A percentile compares a stretch with the other conserved stretches of the same genome.
Evolutionary conservation across 2,888 invertebrate species (phyloP).

Genomic region (Pollenia labialis): DNA sequence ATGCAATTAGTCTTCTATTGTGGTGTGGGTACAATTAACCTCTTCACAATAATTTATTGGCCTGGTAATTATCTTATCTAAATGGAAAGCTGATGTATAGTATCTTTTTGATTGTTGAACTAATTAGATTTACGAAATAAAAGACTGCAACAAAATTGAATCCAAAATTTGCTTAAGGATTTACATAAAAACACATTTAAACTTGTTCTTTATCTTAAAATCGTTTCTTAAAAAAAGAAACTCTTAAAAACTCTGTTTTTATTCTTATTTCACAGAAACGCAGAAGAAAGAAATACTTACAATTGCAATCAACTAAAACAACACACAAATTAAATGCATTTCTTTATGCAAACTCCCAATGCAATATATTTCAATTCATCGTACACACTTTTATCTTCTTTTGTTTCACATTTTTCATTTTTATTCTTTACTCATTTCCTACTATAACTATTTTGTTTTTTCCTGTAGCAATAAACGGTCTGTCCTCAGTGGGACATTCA

Average conservation of each 20-base stretch:
- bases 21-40: too few species aligned
- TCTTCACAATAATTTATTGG: too few species aligned
- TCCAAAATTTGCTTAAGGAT: too few species aligned
- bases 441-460: slow-evolving; percentile 71
- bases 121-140: too few species aligned
- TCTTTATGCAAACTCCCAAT: slow-evolving; percentile 49
- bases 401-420: neutral
- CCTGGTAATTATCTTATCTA: too few species aligned
- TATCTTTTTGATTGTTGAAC: too few species aligned
- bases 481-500: slow-evolving; percentile 80
- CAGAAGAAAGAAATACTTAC: slow-evolving; percentile 1
- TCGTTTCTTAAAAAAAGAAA: neutral
- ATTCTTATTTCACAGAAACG: neutral
- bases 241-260: neutral
- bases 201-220: neutral
- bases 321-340: slow-evolving; percentile 19
- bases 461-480: slow-evolving; percentile 80
- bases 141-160: too few species aligned
- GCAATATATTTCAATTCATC: slow-evolving; percentile 45
- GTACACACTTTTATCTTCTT: neutral
- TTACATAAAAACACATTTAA: neutral
- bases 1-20: too few species aligned
- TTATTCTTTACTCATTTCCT: slow-evolving; percentile 12
- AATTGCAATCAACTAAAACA: slow-evolving; percentile 57
- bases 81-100: too few species aligned